These are phyloP conservation scores for Neogale vison DNA, from an alignment of 2,113 vertebrate species.

Conservation along the genomic window DNA sequence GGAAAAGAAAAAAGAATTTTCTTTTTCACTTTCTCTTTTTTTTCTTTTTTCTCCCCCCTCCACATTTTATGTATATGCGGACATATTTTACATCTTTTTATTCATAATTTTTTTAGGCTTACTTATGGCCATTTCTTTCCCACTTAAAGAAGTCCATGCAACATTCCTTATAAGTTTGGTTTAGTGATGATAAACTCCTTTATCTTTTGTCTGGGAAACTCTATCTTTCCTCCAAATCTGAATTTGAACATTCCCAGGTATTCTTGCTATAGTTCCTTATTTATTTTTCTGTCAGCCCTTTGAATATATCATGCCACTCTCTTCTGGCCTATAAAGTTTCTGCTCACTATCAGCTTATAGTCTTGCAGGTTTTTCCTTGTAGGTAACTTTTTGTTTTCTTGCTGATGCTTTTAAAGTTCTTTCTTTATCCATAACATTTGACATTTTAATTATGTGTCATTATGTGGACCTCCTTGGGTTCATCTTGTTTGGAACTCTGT, in stretches of 20 bases:
- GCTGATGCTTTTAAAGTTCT: not conserved
- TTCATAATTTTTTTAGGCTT: not conserved
- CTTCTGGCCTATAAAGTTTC: not conserved
- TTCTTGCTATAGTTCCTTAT: not conserved
- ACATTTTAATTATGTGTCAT: not conserved
- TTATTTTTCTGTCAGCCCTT: not conserved
- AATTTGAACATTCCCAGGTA: not conserved
- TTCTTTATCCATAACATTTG: not conserved
- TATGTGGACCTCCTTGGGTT: not conserved
- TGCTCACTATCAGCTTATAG: not conserved
- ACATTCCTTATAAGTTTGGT: not conserved
- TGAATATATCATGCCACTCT: not conserved
- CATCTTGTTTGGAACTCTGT: not conserved
- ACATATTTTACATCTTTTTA: not conserved
- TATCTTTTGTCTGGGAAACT: not conserved
- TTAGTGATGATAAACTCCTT: not conserved
- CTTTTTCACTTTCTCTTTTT: not conserved
- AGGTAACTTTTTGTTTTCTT: not conserved
- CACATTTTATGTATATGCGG: not conserved
- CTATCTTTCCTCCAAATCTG: not conserved
- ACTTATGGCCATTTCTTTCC: not conserved
- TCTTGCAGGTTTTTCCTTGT: not conserved
- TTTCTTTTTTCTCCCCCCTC: not conserved
- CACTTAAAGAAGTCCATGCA: not conserved
- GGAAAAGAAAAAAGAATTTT: not conserved